A percentile compares a stretch with the other conserved stretches of the same genome.
Evolutionary conservation across 2,113 vertebrate species (phyloP).

Genomic region (Pachycephala philippinensis): DNA sequence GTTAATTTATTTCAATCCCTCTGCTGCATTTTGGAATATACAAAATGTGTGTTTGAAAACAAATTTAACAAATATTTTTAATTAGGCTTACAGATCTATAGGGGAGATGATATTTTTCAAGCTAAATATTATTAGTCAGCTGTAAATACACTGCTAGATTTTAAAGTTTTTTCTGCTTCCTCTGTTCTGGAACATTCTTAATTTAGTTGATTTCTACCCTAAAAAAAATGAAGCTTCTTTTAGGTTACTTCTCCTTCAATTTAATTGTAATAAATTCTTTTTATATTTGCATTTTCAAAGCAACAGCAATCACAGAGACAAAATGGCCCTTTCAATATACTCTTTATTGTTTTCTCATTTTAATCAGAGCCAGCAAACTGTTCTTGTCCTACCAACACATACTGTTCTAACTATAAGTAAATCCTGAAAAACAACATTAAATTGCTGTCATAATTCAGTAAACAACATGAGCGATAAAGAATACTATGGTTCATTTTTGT

Average conservation of each 20-base stretch:
- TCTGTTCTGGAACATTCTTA: background rate
- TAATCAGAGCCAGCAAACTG: background rate
- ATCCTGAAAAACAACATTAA: background rate
- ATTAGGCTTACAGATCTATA: background rate
- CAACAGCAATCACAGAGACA: background rate
- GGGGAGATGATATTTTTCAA: background rate
- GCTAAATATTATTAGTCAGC: background rate
- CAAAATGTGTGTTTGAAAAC: background rate
- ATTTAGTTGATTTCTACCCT: background rate
- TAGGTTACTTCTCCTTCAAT: background rate
- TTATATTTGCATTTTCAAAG: background rate
- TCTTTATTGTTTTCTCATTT: background rate
- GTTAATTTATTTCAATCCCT: background rate
- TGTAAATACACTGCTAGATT: background rate
- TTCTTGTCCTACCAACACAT: background rate
- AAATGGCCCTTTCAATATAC: background rate
- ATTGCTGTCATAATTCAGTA: background rate
- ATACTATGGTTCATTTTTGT: background rate
- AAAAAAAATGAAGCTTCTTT: background rate
- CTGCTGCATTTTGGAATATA: background rate
- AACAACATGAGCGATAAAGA: background rate
- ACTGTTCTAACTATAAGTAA: background rate
- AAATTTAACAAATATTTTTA: background rate
- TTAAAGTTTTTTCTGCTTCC: background rate
- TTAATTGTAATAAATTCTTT: background rate